Evolutionary conservation across 2,113 vertebrate genomes (phyloP).

Genomic region (Eudorcas thomsonii): DNA sequence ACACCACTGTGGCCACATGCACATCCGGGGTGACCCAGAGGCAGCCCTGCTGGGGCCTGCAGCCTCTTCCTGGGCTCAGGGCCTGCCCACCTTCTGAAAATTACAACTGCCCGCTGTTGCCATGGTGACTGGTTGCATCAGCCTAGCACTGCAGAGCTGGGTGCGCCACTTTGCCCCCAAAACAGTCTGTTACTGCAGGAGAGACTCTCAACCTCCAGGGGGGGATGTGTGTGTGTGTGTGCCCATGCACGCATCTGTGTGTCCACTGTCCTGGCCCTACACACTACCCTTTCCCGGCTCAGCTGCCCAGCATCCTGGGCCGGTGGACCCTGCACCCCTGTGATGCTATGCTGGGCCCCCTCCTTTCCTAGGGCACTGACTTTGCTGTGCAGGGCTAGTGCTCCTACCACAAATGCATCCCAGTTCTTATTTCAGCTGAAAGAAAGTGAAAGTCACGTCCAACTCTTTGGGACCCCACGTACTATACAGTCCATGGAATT

Average conservation of each 20-base stretch:
- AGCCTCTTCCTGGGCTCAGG: neutral
- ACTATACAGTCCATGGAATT: neutral
- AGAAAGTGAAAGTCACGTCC: rapidly evolving
- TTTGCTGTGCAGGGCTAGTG: rapidly evolving
- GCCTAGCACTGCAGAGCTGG: neutral
- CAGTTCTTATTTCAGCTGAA: rapidly evolving
- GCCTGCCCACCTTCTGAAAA: neutral
- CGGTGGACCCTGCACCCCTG: neutral
- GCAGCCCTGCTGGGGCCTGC: neutral
- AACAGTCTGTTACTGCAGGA: neutral
- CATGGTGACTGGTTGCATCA: conserved; percentile 4
- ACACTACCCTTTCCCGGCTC: neutral
- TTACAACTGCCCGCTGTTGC: conserved; percentile 26
- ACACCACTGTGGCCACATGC: rapidly evolving
- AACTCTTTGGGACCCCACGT: neutral
- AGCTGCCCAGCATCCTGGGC: neutral
- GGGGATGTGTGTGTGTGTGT: neutral
- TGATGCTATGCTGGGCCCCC: too few relatives aligned
- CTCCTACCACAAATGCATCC: rapidly evolving
- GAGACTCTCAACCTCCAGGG: neutral
- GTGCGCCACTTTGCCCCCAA: neutral
- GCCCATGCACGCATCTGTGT: rapidly evolving
- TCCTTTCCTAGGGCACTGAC: neutral
- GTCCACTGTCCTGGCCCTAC: neutral
- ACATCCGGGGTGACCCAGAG: neutral